phyloP scores from a whole-genome alignment of 2,888 invertebrate species.

The Ormyrus rosae region DNA sequence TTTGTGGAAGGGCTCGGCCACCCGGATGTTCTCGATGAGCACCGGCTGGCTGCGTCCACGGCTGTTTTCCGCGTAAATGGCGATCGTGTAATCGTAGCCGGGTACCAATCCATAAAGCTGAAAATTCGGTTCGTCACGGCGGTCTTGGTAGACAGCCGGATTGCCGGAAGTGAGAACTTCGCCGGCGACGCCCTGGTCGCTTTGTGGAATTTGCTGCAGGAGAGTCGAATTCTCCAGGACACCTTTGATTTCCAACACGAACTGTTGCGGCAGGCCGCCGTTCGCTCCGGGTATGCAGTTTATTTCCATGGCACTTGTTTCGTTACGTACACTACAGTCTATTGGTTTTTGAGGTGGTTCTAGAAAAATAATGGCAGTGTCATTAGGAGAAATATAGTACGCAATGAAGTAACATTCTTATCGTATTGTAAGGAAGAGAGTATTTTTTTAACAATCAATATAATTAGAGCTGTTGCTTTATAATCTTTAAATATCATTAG shows the following conservation, averaged over 20 bases:
- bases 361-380: conserved; percentile 68
- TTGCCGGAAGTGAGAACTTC: conserved; percentile 60
- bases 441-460: too few relatives aligned
- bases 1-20: conserved; percentile 67
- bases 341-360: conserved; percentile 86
- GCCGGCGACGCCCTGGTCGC: conserved; percentile 64
- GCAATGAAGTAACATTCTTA: too few relatives aligned
- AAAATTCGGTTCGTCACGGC: conserved; percentile 80
- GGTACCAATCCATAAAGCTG: conserved; percentile 85
- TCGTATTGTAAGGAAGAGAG: too few relatives aligned
- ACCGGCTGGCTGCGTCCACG: conserved; percentile 87
- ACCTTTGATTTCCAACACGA: conserved; percentile 84
- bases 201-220: conserved; percentile 67
- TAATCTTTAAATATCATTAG: too few relatives aligned
- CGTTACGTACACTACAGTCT: conserved; percentile 85
- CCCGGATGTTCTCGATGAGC: conserved; percentile 81
- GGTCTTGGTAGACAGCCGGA: conserved; percentile 70
- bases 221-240: conserved; percentile 66
- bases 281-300: conserved; percentile 88
- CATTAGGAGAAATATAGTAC: too few relatives aligned
- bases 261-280: conserved; percentile 89
- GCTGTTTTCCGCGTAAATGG: conserved; percentile 89
- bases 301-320: conserved; percentile 81
- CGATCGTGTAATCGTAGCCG: conserved; percentile 86
- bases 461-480: too few relatives aligned